A percentile compares a stretch with the other conserved stretches of the same genome.
phyloP scores from a whole-genome alignment of 1,140 invertebrate species.

The Apis florea region DNA sequence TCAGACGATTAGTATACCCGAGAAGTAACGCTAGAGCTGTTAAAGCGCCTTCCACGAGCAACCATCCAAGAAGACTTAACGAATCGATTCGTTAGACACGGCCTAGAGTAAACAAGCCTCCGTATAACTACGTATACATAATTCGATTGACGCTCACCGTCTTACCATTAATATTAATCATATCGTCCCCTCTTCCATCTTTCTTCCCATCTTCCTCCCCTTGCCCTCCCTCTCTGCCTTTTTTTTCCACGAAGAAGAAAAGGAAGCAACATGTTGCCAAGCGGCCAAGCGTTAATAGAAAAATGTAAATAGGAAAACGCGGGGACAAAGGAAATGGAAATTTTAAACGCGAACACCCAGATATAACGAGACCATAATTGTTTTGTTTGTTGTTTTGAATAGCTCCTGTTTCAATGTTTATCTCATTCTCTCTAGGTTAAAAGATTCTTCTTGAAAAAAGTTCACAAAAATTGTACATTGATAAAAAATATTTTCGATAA shows the following conservation, averaged over 20 bases:
- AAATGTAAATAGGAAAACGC: constrained; percentile 26
- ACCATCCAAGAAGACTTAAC: constrained; percentile 13
- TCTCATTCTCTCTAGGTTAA: constrained; percentile 26
- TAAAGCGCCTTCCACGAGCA: neutral
- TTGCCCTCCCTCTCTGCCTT: neutral
- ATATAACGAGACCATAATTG: constrained; percentile 1
- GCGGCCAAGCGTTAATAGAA: neutral
- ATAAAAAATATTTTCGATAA: too few relatives aligned
- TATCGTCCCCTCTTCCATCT: neutral
- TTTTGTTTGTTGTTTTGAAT: too few relatives aligned
- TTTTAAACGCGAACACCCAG: neutral
- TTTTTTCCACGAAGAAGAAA: too few relatives aligned
- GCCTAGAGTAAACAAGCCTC: constrained; percentile 16
- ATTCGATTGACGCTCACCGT: constrained; percentile 14
- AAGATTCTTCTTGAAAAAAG: neutral
- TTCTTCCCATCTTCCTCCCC: neutral
- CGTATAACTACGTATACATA: constrained; percentile 20
- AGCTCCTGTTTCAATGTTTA: neutral
- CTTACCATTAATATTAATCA: constrained; percentile 34
- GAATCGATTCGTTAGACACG: constrained; percentile 38
- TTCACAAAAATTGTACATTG: neutral
- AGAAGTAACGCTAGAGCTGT: neutral
- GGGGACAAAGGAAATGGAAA: constrained; percentile 32
- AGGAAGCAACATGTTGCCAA: neutral
- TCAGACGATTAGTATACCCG: neutral